phyloP scores from a whole-genome alignment of 1,140 invertebrate genomes.

The Trachelipus rathkii region DNA sequence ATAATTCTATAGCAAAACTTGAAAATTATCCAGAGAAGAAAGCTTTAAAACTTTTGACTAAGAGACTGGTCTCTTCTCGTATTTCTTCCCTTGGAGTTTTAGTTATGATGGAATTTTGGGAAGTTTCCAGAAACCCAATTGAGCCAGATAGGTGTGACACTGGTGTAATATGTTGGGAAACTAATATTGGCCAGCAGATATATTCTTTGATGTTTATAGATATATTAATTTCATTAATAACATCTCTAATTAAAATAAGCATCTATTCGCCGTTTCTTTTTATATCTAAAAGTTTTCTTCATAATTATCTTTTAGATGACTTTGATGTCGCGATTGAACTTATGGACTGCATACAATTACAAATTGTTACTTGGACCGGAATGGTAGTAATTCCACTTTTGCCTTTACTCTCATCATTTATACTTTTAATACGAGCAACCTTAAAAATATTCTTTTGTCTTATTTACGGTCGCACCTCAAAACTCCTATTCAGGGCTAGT shows the following conservation, averaged over 20 bases:
- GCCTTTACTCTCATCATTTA: neutral
- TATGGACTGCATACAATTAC: neutral
- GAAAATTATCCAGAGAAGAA: neutral
- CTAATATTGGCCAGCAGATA: neutral
- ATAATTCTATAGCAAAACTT: neutral
- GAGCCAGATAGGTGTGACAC: neutral
- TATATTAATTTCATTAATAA: neutral
- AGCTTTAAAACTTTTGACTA: neutral
- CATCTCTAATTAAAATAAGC: neutral
- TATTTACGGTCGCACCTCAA: neutral
- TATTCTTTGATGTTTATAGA: neutral
- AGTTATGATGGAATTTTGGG: neutral
- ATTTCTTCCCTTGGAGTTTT: neutral
- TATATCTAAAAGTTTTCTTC: neutral
- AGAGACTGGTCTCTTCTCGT: neutral
- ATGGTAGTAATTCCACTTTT: neutral
- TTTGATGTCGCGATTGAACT: neutral
- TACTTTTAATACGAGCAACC: neutral
- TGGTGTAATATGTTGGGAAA: neutral
- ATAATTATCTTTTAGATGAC: neutral
- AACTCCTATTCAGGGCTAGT: neutral
- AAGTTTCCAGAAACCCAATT: neutral
- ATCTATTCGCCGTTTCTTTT: neutral
- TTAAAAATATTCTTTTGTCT: neutral
- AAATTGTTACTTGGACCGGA: neutral